A percentile compares a stretch with the other conserved stretches of the same genome.
Evolutionary conservation across 92 coral and sea anemone species (phyloP).

Genomic region (Nematostella vectensis): DNA sequence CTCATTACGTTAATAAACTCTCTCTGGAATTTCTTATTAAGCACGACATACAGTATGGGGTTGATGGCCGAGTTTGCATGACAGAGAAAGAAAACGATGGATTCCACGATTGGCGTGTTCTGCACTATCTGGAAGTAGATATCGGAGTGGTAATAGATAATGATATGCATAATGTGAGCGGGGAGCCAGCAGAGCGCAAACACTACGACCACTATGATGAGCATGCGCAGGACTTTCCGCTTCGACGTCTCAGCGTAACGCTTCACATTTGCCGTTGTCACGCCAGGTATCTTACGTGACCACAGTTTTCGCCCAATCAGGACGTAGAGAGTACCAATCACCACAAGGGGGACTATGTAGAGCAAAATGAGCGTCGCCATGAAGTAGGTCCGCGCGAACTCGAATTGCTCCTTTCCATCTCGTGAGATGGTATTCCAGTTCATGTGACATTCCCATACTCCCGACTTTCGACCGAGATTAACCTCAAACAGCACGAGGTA

Average conservation of each 20-base stretch:
- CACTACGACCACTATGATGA: slow-evolving; percentile 53
- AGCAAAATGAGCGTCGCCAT: slow-evolving; percentile 45
- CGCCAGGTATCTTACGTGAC: slow-evolving; percentile 70
- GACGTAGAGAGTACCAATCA: slow-evolving; percentile 47
- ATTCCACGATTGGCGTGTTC: slow-evolving; percentile 26
- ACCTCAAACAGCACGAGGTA: slow-evolving; percentile 61
- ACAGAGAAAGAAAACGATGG: slow-evolving; percentile 48
- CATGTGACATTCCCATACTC: slow-evolving; percentile 45
- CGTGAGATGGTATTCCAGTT: slow-evolving; percentile 43
- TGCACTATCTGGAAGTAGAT: slow-evolving; percentile 10
- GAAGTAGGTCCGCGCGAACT: slow-evolving; percentile 57
- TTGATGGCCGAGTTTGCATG: slow-evolving; percentile 82
- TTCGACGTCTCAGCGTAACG: slow-evolving; percentile 53
- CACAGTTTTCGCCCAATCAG: slow-evolving; percentile 66
- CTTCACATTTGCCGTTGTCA: slow-evolving; percentile 35
- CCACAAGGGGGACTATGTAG: slow-evolving; percentile 43
- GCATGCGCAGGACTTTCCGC: slow-evolving; percentile 81
- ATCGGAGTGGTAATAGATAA: slow-evolving; percentile 30
- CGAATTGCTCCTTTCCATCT: slow-evolving; percentile 13
- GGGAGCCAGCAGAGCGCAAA: slow-evolving; percentile 84
- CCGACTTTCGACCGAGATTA: slow-evolving; percentile 10
- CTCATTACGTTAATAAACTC: slow-evolving; percentile 56
- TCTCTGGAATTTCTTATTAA: slow-evolving; percentile 55
- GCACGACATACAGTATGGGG: slow-evolving; percentile 60
- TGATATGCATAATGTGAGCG: slow-evolving; percentile 53